phyloP scores from a whole-genome alignment of 2,113 vertebrate genomes.

The Irena cyanogastra region DNA sequence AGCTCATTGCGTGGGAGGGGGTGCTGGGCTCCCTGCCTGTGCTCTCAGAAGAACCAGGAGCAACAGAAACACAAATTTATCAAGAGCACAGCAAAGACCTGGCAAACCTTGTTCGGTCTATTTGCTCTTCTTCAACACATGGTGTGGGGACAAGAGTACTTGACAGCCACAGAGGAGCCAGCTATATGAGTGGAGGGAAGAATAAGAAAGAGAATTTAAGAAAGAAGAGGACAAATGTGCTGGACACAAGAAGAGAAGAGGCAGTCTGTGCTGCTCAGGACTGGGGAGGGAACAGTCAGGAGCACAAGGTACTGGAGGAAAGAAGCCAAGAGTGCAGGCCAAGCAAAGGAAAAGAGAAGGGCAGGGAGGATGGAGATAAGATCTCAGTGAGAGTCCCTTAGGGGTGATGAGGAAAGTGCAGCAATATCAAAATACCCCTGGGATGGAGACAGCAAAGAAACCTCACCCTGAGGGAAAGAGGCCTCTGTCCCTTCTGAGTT shows the following conservation, averaged over 20 bases:
- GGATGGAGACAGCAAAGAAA: background rate
- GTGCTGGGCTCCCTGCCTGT: conserved; percentile 36
- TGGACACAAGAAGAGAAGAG: background rate
- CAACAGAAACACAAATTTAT: conserved; percentile 1
- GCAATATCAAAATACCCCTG: background rate
- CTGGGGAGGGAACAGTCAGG: background rate
- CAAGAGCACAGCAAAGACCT: conserved; percentile 6
- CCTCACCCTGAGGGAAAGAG: background rate
- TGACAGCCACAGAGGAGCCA: background rate
- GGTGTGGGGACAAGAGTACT: background rate
- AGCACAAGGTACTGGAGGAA: background rate
- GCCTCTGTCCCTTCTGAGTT: background rate
- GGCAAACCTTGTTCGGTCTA: conserved; percentile 6
- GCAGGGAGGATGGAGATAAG: background rate
- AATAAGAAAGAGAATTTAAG: background rate
- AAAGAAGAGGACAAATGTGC: background rate
- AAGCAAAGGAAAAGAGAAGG: background rate
- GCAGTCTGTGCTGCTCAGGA: background rate
- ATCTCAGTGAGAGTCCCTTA: background rate
- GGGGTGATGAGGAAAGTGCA: background rate
- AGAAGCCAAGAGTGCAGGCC: background rate
- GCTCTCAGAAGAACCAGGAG: background rate
- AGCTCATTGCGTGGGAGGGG: conserved; percentile 27
- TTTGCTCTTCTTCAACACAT: background rate
- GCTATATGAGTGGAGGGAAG: background rate